Evolutionary conservation across 2,797 vertebrate species (phyloP).

Genomic region (Sebastes oblongus): DNA sequence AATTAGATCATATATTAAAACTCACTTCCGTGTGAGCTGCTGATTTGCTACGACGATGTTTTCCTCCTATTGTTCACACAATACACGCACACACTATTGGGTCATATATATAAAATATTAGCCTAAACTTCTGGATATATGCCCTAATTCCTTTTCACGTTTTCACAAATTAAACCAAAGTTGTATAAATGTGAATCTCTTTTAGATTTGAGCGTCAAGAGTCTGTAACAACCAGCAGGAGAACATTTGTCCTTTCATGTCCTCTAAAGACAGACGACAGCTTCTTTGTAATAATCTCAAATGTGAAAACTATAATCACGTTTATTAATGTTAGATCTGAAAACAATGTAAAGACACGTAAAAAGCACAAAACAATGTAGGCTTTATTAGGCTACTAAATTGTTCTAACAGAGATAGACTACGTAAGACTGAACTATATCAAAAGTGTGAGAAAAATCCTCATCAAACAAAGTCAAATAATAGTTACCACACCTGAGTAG

Average conservation of each 20-base stretch:
- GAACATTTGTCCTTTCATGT: background rate
- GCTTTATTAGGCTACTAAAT: background rate
- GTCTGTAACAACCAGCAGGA: background rate
- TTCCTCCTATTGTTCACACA: no score
- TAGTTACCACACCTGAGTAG: accelerated
- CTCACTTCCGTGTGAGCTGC: background rate
- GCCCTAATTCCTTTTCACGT: background rate
- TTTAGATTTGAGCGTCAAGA: background rate
- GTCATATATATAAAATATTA: no score
- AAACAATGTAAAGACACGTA: background rate
- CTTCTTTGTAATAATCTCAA: background rate
- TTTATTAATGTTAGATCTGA: background rate
- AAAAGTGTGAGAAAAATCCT: background rate
- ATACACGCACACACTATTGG: no score
- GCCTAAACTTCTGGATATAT: no score
- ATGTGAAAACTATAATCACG: background rate
- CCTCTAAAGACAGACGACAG: background rate
- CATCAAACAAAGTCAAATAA: background rate
- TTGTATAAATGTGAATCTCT: background rate
- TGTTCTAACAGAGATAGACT: background rate
- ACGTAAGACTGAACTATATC: background rate
- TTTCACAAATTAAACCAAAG: background rate
- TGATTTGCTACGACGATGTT: no score
- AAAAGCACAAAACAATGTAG: background rate
- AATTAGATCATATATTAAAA: background rate